Evolutionary conservation across 2,113 vertebrate genomes (phyloP), one percentile per base, ranked within the genome.

Genomic region (Aix galericulata): DNA sequence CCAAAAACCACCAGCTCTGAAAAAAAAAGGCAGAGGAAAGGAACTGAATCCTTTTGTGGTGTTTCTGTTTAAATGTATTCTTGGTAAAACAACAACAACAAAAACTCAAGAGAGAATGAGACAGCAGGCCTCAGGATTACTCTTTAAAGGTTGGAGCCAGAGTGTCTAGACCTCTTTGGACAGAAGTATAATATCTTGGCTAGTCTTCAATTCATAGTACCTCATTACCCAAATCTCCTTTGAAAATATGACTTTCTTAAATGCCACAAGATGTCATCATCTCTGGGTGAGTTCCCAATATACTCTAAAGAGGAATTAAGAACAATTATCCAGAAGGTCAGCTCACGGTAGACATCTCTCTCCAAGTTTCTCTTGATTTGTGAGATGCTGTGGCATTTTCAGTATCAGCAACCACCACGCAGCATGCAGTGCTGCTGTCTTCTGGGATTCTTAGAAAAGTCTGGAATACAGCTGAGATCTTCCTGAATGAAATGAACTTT

Each of bases 111-210:
- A 5, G 1, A 89, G 34, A 91, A 73, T 34, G 62, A 73, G 62
- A 93, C 71, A 80, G 44, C 34, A 82, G 58, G 36, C 46, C 44
- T 80, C 32, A 62, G 75, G 44, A 62, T 91, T 82, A n/a, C 48
- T 53, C 34, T 86, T 74, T 80, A 77, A 81, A 88, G 50, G 40
- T 55, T 91, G 68, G 88, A 93, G 88, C 63, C 75, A 80, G 64
- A 63, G 26, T 86, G 82, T 93, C 76, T 80, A 74, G 86, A 95
- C 92, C 68, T 94, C 23, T 58, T 80, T 77, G 55, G 36, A 74
- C 86, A 52, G 26, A 94, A 74, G 50, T 50, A 22, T 40, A 26
- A 20, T 90, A 18, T 59, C 90, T 87, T 85, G 76, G 63, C 71
- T 93, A 40, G 27, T 64, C 21, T 94, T 93, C 80, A 81, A 7